Conservation (phyloP, 2,797 vertebrate species). For the Brotula barbata region DNA sequence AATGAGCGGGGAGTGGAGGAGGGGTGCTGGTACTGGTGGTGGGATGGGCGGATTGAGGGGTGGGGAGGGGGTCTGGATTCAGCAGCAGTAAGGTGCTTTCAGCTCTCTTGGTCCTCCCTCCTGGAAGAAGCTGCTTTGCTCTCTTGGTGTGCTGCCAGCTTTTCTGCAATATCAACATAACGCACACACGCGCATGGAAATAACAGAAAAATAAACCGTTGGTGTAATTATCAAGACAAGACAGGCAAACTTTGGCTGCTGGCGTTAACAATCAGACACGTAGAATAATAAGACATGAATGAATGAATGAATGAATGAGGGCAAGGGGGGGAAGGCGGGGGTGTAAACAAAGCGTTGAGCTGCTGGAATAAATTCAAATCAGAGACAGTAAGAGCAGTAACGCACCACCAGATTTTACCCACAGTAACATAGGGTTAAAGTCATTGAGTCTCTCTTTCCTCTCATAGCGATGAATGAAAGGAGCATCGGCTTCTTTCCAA, state of each 20-base stretch:
- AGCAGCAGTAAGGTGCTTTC: constrained; percentile 63
- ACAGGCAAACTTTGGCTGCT: neutral
- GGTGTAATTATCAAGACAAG: constrained; percentile 22
- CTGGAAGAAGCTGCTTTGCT: constrained; percentile 34
- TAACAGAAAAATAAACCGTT: constrained; percentile 21
- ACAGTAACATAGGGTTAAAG: no score
- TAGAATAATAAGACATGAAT: constrained; percentile 9
- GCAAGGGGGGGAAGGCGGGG: no score
- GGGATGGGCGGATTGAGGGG: constrained; percentile 66
- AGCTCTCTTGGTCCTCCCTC: constrained; percentile 61
- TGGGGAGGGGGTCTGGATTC: constrained; percentile 60
- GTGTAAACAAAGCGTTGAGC: constrained; percentile 27
- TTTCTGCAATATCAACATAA: constrained; percentile 43
- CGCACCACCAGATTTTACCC: neutral
- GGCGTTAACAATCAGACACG: neutral
- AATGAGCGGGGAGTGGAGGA: constrained; percentile 58
- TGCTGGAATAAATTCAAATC: constrained; percentile 26
- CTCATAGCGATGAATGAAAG: neutral
- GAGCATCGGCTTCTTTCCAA: constrained; percentile 1
- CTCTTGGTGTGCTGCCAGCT: constrained; percentile 30
- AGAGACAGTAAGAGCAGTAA: constrained; percentile 18
- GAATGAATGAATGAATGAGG: constrained; percentile 30
- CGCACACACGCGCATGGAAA: constrained; percentile 14
- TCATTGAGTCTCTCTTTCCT: no score
- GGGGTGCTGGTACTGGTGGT: constrained; percentile 65